Base-by-base conservation (phyloP, 2,113 vertebrate genomes). In the Eleginops maclovinus region DNA sequence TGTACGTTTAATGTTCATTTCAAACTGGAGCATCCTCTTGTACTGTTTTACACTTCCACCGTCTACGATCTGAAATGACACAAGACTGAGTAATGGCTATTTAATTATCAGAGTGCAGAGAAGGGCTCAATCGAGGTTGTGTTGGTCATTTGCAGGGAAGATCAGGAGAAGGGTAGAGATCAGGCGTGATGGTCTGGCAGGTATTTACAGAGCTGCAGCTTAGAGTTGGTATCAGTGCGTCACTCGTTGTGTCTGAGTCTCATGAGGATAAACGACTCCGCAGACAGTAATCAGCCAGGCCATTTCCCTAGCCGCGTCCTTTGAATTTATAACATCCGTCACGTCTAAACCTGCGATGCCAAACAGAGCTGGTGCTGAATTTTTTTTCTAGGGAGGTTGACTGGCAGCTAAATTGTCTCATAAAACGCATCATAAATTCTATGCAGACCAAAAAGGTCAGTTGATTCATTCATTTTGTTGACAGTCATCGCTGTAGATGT, bases 381-480 rank as follows among this genome's bases (percentile, higher is more conserved):
- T 0, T 3, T 63, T n/a, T 62, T 69, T 53, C 16, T 11, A 0
- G 15, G 10, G 19, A 71, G 64, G 50, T 40, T 83, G 50, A 71
- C 19, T 17, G 4, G 51, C 69, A 47, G 50, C 17, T 51, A 56
- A 50, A 65, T 75, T 36, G 50, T 66, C 76, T 72, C 10, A 51
- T 64, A 44, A 60, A 50, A 67, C 12, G 17, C 50, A 17, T 28
- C 11, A 26, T 69, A 24, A 70, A 50, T 74, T 55, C 19, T n/a
- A 4, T 59, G 36, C 71, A 63, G 44, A 66, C 22, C 28, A 58
- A 41, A 36, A 63, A 82, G 56, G 63, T 81, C 64, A 60, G 9
- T 1, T 9, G 36, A 71, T 72, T 75, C 6, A 49, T 68, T 80
- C n/a, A 26, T 53, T 69, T 51, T 26, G 68, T 47, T 4, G 21